Evolutionary conservation across 2,113 vertebrate species (phyloP).

Genomic region (Salvelinus namaycush): DNA sequence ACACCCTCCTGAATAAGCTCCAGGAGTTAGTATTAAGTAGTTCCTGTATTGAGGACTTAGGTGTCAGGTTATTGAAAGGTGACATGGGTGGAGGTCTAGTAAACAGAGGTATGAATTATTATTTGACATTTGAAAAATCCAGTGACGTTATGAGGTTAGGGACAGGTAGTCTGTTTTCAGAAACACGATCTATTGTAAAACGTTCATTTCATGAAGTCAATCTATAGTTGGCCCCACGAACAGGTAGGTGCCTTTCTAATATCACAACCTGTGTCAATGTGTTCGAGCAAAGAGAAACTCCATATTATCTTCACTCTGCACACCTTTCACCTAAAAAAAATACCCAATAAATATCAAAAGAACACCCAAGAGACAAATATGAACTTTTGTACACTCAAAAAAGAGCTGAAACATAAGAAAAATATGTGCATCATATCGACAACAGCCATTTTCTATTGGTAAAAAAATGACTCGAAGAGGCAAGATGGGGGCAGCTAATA

Average conservation of each 20-base stretch:
- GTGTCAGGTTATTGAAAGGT: too few relatives aligned
- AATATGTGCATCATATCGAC: too few relatives aligned
- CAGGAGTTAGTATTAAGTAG: too few relatives aligned
- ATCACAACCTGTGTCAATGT: slow-evolving; percentile 33
- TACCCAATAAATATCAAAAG: slow-evolving; percentile 53
- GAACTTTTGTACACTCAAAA: too few relatives aligned
- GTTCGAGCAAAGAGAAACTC: slow-evolving; percentile 56
- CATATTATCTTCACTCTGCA: slow-evolving; percentile 39
- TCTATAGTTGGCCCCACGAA: neutral
- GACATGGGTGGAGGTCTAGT: too few relatives aligned
- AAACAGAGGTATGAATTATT: neutral
- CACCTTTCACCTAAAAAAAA: slow-evolving; percentile 47
- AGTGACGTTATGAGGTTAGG: neutral
- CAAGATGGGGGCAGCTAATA: too few relatives aligned
- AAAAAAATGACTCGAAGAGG: too few relatives aligned
- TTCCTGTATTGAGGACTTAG: too few relatives aligned
- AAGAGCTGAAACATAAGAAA: too few relatives aligned
- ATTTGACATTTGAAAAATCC: neutral
- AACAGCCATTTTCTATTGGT: too few relatives aligned
- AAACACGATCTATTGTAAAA: neutral
- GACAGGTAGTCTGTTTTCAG: too few relatives aligned
- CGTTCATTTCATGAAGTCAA: neutral
- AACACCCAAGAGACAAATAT: slow-evolving; percentile 40
- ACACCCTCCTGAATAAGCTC: too few relatives aligned
- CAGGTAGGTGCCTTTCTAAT: slow-evolving; percentile 7